Conservation (phyloP, 2,888 invertebrate genomes). For the Anorthoa munda region DNA sequence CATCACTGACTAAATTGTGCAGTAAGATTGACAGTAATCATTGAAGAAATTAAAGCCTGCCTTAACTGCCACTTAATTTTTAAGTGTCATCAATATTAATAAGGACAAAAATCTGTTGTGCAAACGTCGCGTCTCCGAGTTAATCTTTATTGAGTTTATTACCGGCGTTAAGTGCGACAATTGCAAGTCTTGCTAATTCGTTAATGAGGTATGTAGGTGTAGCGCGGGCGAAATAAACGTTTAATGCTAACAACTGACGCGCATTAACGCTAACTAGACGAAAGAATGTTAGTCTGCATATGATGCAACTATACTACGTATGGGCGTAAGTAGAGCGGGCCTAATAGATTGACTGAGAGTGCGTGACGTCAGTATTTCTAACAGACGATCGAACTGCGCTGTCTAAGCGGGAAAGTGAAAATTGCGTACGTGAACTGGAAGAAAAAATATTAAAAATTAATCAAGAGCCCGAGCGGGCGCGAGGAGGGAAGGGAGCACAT, state of each 20-base stretch:
- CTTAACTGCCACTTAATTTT: constrained; percentile 34
- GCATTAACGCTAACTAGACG: constrained; percentile 82
- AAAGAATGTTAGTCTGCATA: constrained; percentile 74
- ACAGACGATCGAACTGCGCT: constrained; percentile 71
- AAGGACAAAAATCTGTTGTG: constrained; percentile 57
- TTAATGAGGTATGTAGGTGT: constrained; percentile 90
- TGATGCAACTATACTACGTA: constrained; percentile 69
- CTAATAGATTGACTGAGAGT: constrained; percentile 75
- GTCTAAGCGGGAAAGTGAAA: constrained; percentile 88
- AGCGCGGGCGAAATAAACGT: constrained; percentile 89
- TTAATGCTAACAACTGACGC: constrained; percentile 82
- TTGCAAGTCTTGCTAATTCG: constrained; percentile 89
- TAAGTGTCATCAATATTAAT: constrained; percentile 35
- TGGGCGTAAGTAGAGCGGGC: constrained; percentile 65
- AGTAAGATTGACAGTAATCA: constrained; percentile 30
- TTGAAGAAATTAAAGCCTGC: constrained; percentile 18
- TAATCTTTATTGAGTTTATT: constrained; percentile 83
- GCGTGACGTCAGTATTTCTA: constrained; percentile 74
- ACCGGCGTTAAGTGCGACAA: constrained; percentile 84
- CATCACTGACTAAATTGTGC: not conserved
- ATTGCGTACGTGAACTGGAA: constrained; percentile 91
- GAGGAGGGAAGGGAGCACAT: constrained; percentile 83
- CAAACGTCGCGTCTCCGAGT: constrained; percentile 74
- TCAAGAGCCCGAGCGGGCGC: constrained; percentile 79
- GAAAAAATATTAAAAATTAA: constrained; percentile 91